A percentile compares a stretch with the other conserved stretches of the same genome.
Evolutionary conservation across 2,113 vertebrate genomes (phyloP).

Genomic region (Cephalopterus ornatus): DNA sequence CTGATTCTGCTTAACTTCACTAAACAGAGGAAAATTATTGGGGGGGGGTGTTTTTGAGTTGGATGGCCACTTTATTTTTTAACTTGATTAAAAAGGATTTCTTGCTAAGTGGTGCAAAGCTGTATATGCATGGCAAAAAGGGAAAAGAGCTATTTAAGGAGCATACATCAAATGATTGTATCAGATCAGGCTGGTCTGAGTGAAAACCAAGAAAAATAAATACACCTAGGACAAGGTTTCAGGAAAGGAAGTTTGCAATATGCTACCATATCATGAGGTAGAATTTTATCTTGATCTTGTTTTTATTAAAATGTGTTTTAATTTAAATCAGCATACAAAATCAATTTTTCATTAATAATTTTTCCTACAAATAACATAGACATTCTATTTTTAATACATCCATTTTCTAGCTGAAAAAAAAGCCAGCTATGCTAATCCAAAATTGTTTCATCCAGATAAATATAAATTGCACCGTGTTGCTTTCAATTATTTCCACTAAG

Average conservation of each 20-base stretch:
- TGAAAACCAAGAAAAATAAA: neutral
- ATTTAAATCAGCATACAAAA: neutral
- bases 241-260: neutral
- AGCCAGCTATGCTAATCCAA: neutral
- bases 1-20: neutral
- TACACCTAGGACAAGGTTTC: neutral
- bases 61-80: neutral
- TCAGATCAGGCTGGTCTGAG: neutral
- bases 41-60: rapidly evolving
- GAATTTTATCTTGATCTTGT: neutral
- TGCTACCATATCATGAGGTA: neutral
- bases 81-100: neutral
- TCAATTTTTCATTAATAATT: neutral
- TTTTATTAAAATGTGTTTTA: neutral
- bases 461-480: neutral
- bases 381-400: neutral
- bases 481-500: neutral
- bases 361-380: neutral
- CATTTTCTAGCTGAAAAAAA: neutral
- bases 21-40: neutral
- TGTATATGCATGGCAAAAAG: neutral
- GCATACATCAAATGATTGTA: neutral
- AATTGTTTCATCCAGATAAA: neutral
- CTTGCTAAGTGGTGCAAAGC: neutral
- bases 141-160: neutral